Evolutionary conservation across 2,888 invertebrate genomes (phyloP), one percentile per base, ranked within the genome.

Genomic region (Atrina japonica): DNA sequence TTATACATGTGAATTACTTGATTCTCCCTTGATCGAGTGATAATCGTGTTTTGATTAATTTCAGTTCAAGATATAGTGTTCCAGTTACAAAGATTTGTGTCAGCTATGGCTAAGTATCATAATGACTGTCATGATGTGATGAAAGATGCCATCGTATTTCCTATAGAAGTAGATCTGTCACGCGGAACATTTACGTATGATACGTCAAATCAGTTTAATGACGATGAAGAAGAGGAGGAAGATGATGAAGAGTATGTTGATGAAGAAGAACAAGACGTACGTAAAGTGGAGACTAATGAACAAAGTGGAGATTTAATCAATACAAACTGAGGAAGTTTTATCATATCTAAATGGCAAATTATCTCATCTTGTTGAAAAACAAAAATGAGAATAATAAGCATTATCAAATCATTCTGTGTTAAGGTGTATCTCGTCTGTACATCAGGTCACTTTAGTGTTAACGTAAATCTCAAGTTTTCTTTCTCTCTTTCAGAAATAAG

Each of bases 131-230:
- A 95, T 70, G 93, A 94, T 40, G 93, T 96, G 55, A 92, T 98
- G 83, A 91, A 92, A 71, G 94, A 94, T 56, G 94, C 95, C 0
- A 87, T 90, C 29, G 92, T 98, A 1, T 99, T 99, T 90, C 98
- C 98, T 0, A 97, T 99, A 0, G 98, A 99, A 92, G 96, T 98
- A 18, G 98, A 98, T 91, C 92, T 99, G 7, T 95, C 96, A 0
- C 95, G 96, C 81, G 96, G 95, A 66, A 97, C 97, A 25, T 98
- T 98, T 90, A 96, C 96, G 82, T 98, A 91, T 72, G 89, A 91
- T 72, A 88, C 88, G 1, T 81, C 88, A 0, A 81, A 85, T 56
- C 86, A 88, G 70, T 86, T 89, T 55, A 89, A 90, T 71, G 87
- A 88, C 73, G 87, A 79, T 0, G 81, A 82, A 6, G 86, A 86